A percentile compares a stretch with the other conserved stretches of the same genome.
These are phyloP conservation scores for Patella depressa DNA, from an alignment of 2,888 invertebrate species.

Conservation along the genomic window DNA sequence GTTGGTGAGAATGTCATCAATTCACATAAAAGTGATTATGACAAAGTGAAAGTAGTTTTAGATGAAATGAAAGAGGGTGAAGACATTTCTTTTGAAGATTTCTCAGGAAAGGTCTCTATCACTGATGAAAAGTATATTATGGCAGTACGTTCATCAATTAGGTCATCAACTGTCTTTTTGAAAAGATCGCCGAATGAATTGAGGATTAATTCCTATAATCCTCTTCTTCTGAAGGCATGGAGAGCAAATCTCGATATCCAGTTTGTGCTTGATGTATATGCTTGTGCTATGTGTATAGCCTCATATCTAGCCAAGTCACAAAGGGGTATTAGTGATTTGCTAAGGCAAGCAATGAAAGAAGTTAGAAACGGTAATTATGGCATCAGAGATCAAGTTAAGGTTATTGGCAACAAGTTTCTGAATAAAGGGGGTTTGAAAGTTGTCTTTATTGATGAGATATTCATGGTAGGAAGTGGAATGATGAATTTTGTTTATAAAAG, in stretches of 20 bases:
- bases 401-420: too few species aligned
- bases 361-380: too few species aligned
- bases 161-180: background rate
- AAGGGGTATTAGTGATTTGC: too few species aligned
- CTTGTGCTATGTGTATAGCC: too few species aligned
- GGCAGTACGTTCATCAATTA: background rate
- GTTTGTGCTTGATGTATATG: too few species aligned
- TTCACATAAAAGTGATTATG: background rate
- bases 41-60: background rate
- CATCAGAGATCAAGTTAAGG: too few species aligned
- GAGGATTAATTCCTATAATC: conserved; percentile 9
- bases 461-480: conserved; percentile 38
- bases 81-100: background rate
- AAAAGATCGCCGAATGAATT: background rate
- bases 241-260: too few species aligned
- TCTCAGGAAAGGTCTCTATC: background rate
- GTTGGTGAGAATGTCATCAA: background rate
- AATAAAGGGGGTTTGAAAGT: too few species aligned
- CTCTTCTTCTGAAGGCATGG: too few species aligned
- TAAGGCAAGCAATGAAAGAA: too few species aligned
- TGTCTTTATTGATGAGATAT: conserved; percentile 33
- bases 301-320: too few species aligned
- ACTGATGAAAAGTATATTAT: background rate
- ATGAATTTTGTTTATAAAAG: conserved; percentile 30
- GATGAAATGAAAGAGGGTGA: background rate